These are phyloP conservation scores for Petrocephalus sullivani DNA, from an alignment of 2,797 vertebrate species.

Conservation along the genomic window DNA sequence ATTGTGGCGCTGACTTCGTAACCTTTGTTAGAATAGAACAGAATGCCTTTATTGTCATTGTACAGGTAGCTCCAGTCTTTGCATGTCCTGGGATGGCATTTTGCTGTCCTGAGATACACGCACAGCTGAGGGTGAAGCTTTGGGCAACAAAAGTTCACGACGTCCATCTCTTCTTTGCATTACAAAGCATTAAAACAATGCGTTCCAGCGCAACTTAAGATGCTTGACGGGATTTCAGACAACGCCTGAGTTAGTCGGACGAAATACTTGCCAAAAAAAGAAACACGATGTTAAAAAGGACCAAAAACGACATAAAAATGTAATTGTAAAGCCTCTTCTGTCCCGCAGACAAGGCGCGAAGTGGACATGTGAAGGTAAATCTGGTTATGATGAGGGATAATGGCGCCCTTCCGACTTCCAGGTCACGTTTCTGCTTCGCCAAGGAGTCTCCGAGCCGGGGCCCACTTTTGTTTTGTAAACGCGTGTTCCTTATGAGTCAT, in stretches of 20 bases:
- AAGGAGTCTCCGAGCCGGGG: not conserved
- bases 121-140: not conserved
- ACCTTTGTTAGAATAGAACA: not conserved
- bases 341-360: not conserved
- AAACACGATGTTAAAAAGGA: not conserved
- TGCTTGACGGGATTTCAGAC: not conserved
- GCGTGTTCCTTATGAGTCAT: slow-evolving; percentile 22
- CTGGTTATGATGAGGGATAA: not conserved
- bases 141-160: not conserved
- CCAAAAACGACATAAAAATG: not conserved
- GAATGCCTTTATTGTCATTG: not conserved
- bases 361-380: not conserved
- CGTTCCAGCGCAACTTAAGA: not conserved
- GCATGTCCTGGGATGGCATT: not conserved
- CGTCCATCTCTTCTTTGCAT: not conserved
- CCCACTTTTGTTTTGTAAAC: slow-evolving; percentile 19
- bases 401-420: not conserved
- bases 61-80: not conserved
- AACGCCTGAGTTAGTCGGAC: not conserved
- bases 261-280: not conserved
- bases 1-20: not conserved
- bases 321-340: not conserved
- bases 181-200: not conserved
- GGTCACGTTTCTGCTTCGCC: not conserved
- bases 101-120: not conserved